Evolutionary conservation across 2,113 vertebrate species (phyloP), one percentile per base, ranked within the genome.

Genomic region (Albula goreensis): DNA sequence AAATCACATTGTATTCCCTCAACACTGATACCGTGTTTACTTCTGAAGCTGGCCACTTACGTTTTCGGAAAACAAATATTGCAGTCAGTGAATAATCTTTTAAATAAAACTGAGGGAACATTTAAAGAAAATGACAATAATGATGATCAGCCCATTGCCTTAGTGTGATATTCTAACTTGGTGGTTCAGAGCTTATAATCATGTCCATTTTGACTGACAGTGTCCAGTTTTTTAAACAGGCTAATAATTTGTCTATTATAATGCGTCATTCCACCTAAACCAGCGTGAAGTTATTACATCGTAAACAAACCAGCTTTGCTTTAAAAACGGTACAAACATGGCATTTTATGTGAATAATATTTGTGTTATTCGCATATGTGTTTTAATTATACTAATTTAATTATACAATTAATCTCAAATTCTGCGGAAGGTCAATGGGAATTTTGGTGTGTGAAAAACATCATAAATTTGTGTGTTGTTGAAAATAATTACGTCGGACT

Each of bases 71-170:
- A 41, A 41, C 31, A 41, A 0, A 41, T 41, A 41, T 95, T 96
- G 95, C 91, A 95, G 94, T 89, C 92, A 91, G 93, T 96, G 93
- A 92, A 86, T 89, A 51, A 49, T 90, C 85, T 85, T 91, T 92
- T 85, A 90, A 93, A 91, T 90, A 84, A 90, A 88, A 81, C 85
- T 80, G 80, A 41, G 63, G 83, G 87, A 79, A 82, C 82, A 57
- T 78, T 85, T 83, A 86, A 88, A 90, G 84, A 88, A 86, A 83
- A 74, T n/a, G 22, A 51, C 53, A 92, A 83, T 88, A 88, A 88
- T 89, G 31, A 41, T 41, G 31, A 41, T 41, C 31, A 91, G 90
- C 66, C 87, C 53, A 82, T 89, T 89, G 85, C 88, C 86, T 85
- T 25, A 48, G 15, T 74, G 31, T 41, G 31, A 41, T 41, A 41